Conservation (phyloP, 2,888 invertebrate species). For the Drosophila monieri region DNA sequence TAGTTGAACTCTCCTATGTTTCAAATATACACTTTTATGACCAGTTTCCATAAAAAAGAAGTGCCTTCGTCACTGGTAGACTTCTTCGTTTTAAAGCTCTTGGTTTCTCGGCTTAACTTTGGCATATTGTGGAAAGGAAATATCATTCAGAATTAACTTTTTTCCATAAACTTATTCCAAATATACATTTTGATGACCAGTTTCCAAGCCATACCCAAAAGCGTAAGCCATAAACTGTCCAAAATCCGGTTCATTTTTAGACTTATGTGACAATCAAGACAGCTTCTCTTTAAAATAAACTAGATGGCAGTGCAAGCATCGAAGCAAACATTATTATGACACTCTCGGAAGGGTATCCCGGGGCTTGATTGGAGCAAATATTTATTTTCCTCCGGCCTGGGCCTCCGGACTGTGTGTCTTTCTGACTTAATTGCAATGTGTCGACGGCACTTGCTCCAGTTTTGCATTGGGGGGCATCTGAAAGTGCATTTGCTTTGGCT, state of each 20-base stretch:
- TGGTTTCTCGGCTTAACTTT: not conserved
- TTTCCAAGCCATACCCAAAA: not conserved
- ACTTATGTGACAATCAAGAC: not conserved
- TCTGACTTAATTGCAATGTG: slow-evolving; percentile 25
- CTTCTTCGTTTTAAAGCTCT: no score
- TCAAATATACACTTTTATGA: no score
- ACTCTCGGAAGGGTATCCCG: slow-evolving; percentile 3
- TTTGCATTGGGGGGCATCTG: slow-evolving; percentile 54
- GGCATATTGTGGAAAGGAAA: not conserved
- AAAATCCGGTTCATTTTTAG: not conserved
- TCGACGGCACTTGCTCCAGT: slow-evolving; percentile 56
- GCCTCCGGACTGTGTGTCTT: not conserved
- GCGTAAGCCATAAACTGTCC: not conserved
- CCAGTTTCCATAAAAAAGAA: no score
- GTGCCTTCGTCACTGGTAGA: no score
- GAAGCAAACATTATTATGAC: not conserved
- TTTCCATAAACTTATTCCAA: not conserved
- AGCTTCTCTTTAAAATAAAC: not conserved
- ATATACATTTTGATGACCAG: not conserved
- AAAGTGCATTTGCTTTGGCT: slow-evolving; percentile 59
- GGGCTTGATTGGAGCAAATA: not conserved
- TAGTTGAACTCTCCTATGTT: no score
- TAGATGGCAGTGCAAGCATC: not conserved
- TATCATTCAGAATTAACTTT: not conserved
- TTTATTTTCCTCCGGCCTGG: not conserved